These are phyloP conservation scores for Bagarius yarrelli DNA, from an alignment of 2,113 vertebrate species.

Conservation along the genomic window DNA sequence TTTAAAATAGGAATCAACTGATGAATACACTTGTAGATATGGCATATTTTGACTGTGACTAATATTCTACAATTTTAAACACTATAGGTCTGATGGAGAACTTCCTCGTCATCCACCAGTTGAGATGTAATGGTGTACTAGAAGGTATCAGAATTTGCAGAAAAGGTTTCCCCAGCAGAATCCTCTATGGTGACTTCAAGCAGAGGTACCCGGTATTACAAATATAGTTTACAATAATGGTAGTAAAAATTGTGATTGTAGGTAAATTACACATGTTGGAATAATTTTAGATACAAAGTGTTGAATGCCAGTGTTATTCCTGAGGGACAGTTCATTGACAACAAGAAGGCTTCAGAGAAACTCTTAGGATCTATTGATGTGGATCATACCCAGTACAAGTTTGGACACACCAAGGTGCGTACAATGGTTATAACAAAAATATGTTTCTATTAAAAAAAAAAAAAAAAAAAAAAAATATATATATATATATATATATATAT, in stretches of 20 bases:
- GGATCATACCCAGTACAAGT: conserved; percentile 27
- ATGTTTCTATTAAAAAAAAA: too few species aligned
- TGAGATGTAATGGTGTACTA: conserved; percentile 83
- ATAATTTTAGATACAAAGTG: conserved; percentile 21
- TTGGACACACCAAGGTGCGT: conserved; percentile 33
- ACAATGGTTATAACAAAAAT: not conserved
- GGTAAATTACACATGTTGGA: not conserved
- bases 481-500: too few species aligned
- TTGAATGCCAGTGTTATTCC: conserved; percentile 33
- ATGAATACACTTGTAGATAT: not conserved
- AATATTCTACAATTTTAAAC: not conserved
- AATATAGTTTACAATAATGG: not conserved
- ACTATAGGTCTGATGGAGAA: conserved; percentile 82
- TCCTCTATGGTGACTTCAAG: conserved; percentile 85
- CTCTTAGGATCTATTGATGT: conserved; percentile 27
- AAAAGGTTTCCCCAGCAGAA: conserved; percentile 89
- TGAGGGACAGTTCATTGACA: conserved; percentile 37
- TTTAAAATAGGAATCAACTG: not conserved
- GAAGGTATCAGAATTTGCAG: conserved; percentile 88
- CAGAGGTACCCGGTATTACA: conserved; percentile 68
- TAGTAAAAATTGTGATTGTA: not conserved
- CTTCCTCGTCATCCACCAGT: conserved; percentile 84
- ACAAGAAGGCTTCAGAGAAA: conserved; percentile 34
- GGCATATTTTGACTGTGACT: too few species aligned
- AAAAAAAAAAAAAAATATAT: too few species aligned